Evolutionary conservation across 2,888 invertebrate species (phyloP), one percentile per base, ranked within the genome.

Genomic region (Entomobrya proxima): DNA sequence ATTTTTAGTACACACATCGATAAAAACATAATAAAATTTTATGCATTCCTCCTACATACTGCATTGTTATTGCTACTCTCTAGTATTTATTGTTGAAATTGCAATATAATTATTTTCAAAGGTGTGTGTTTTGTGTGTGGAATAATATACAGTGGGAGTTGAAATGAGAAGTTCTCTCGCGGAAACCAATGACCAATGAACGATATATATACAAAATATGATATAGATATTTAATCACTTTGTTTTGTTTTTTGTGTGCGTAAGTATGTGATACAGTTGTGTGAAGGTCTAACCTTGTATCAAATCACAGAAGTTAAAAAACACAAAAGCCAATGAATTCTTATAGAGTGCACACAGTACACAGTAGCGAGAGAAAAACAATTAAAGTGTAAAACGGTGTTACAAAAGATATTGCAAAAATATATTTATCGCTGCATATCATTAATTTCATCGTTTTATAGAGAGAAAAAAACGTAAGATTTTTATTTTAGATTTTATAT

Each of bases 231-330:
- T 32, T 50, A 50, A 50, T 50, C 50, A 74, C 74, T 74, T 27
- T 74, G 74, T 32, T 50, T 47, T 50, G 47, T n/a, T 32, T 30
- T 67, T 11, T 13, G 40, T 35, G 52, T 52, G n/a, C n/a, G 52
- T 52, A 52, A 11, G 52, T 52, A 18, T 18, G n/a, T 52, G 52
- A 52, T 37, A 52, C n/a, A n/a, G 32, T 50, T 78, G 47, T 64
- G 78, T 61, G 78, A 78, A 78, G 78, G 78, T 78, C 58, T 64
- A 78, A 78, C 78, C 78, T 78, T 78, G 78, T 64, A 78, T 78
- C 78, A 30, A 58, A 76, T 76, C 55, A 58, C 76, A 76, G 37
- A 3, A 37, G 18, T 64, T 30, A n/a, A 52, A n/a, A 52, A 52
- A n/a, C 15, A 15, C 7, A 52, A 11, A 24, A n/a, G 55, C 3